A percentile compares a stretch with the other conserved stretches of the same genome.
These are phyloP conservation scores for Ischnus inquisitorius DNA, from an alignment of 2,888 invertebrate species.

Conservation along the genomic window DNA sequence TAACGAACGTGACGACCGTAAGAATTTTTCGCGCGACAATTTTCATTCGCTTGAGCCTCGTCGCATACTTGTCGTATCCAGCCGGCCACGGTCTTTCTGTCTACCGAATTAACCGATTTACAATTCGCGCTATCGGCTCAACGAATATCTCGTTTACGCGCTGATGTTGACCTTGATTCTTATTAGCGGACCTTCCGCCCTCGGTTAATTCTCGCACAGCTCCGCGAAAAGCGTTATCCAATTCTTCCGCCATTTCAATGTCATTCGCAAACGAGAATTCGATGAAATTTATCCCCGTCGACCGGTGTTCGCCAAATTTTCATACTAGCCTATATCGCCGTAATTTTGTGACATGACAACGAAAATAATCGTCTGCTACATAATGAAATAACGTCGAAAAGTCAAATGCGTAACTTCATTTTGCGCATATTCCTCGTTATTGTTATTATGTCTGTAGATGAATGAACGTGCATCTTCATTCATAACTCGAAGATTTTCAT, in stretches of 20 bases:
- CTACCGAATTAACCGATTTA: conserved; percentile 31
- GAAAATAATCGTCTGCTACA: conserved; percentile 14
- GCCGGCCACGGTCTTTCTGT: conserved; percentile 63
- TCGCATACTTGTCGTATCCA: conserved; percentile 63
- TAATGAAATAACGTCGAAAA: not conserved
- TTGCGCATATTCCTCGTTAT: not conserved
- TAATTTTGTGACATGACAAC: conserved; percentile 56
- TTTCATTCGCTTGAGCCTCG: conserved; percentile 55
- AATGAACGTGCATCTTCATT: conserved; percentile 6
- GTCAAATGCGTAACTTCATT: conserved; percentile 11
- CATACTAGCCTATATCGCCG: conserved; percentile 12
- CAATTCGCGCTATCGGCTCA: not conserved
- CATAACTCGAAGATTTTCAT: not conserved
- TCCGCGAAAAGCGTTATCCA: not conserved
- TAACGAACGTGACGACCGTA: conserved; percentile 63
- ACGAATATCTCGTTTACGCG: not conserved
- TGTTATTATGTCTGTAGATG: not conserved
- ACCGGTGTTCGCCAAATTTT: conserved; percentile 10
- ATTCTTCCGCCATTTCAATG: conserved; percentile 47
- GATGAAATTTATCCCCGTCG: conserved; percentile 11
- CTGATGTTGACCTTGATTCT: conserved; percentile 16
- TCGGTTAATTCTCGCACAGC: conserved; percentile 2
- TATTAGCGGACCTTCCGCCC: not conserved
- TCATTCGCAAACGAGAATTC: not conserved
- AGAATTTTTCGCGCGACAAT: conserved; percentile 50